Base-by-base conservation (phyloP, 2,888 invertebrate genomes). In the Agonopterix arenella region DNA sequence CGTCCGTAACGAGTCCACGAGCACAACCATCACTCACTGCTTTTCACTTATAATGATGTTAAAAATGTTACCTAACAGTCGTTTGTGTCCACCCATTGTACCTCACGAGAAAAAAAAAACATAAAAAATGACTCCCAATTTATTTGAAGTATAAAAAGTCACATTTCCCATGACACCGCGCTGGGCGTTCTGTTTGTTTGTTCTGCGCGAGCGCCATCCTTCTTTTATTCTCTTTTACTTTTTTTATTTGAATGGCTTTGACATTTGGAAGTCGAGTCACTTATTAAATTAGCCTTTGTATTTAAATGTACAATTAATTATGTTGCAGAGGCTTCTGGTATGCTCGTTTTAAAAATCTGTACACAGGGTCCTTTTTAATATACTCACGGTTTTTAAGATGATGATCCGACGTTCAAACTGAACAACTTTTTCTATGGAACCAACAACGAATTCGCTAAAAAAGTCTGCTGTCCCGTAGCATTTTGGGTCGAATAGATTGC, bases 281-380 rank as follows among this genome's bases (percentile, higher is more conserved):
- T 86, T 88, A 86, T 88, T 89, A 88, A 88, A 88, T 88, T 86
- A 88, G 84, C 80, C 82, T 86, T 89, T 88, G 85, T 89, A 86
- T 88, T 88, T 84, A 85, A 86, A 88, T 85, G 73, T 73, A 81
- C 81, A 80, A 84, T 84, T 84, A 85, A 85, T 86, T 80, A 75
- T 83, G 58, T 68, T 68, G 61, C 62, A 62, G 65, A 70, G 61
- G 72, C 71, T 76, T 64, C 74, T 70, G 73, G 57, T 63, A 66
- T 57, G 52, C 54, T 45, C 46, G 48, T 44, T 52, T 41, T 43
- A 43, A 7, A 5, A 11, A 43, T 13, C n/a, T 28, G 28, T 28
- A 28, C 5, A 7, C 7, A 7, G 28, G 28, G 28, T 28, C 7
- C 28, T 28, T 28, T 4, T 28, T 28, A 28, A 28, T 28, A 28